Base-by-base conservation (phyloP, 2,797 vertebrate species). In the Gallirallus australis region DNA sequence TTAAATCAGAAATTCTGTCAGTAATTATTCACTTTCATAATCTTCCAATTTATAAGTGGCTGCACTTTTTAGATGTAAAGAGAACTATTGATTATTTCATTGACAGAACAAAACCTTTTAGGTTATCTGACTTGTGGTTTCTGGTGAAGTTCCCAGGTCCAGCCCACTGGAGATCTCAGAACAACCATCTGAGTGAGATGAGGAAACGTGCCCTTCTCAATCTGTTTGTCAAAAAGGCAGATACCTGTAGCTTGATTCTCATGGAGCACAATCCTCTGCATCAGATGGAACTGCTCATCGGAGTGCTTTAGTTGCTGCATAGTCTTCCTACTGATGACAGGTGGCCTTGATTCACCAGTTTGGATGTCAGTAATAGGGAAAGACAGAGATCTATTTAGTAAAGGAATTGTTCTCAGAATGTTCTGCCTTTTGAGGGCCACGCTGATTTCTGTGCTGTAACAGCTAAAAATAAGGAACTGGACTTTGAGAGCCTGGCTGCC, bases 1-100 rank as follows among this genome's bases (percentile, higher is more conserved):
- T 92, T 80, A 77, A 93, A 93, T 73, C 16, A 57, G 60, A 92
- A 96, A 56, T 91, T 54, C 63, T 88, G 27, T 52, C 79, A 85
- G 57, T 75, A 92, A 56, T 92, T 83, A 64, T 33, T 91, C 27
- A 60, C 7, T 50, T 93, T 31, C n/a, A 21, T 68, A 91, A 52
- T 64, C 20, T 86, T 86, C 60, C 21, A 78, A 2, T 85, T 93
- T 92, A 81, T 86, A 28, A 18, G 47, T 2, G 2, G 23, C n/a
- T 78, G 21, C 21, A 23, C 25, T 79, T 87, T 88, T 78, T 54
- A 82, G 56, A 57, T 59, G 15, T 68, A 70, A 89, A 87, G 40
- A 82, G 75, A 85, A 59, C 19, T 85, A 80, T 77, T 68, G 82
- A 93, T 94, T 91, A 81, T 70, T 86, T 91, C 24, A 47, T 21